Percentiles rank a stretch among this genome's conserved stretches.
These are phyloP conservation scores for Noctua pronuba DNA, from an alignment of 2,888 invertebrate genomes.

Conservation along the genomic window DNA sequence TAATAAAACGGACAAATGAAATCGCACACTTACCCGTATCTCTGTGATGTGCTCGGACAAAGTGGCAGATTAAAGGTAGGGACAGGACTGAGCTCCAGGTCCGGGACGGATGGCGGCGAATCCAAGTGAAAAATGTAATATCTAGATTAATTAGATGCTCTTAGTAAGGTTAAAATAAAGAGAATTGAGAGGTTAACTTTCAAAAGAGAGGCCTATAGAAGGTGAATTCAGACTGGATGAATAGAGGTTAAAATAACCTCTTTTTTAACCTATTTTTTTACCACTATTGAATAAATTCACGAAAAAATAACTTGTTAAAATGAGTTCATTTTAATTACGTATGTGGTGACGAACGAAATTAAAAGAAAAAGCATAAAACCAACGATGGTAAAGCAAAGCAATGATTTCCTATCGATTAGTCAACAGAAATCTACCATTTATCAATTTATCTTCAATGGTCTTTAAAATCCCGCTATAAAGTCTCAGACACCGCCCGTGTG, in stretches of 20 bases:
- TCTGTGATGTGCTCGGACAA: constrained; percentile 74
- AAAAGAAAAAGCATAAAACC: background rate
- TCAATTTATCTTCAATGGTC: background rate
- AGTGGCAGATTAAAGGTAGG: constrained; percentile 69
- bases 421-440: background rate
- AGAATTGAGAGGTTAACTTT: background rate
- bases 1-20: constrained; percentile 80
- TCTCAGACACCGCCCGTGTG: constrained; percentile 37
- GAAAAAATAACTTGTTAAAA: background rate
- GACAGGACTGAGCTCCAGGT: constrained; percentile 17
- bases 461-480: constrained; percentile 21
- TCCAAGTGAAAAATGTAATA: background rate
- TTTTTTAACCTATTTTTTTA: too few relatives aligned
- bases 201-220: too few relatives aligned
- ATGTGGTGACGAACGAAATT: too few relatives aligned
- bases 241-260: too few relatives aligned
- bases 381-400: background rate
- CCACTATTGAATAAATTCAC: background rate
- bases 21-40: constrained; percentile 80
- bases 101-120: background rate
- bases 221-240: too few relatives aligned
- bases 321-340: background rate
- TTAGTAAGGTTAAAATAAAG: background rate
- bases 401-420: background rate
- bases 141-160: background rate